These are phyloP conservation scores for Florisuga fusca DNA, from an alignment of 2,797 vertebrate genomes.

Conservation along the genomic window DNA sequence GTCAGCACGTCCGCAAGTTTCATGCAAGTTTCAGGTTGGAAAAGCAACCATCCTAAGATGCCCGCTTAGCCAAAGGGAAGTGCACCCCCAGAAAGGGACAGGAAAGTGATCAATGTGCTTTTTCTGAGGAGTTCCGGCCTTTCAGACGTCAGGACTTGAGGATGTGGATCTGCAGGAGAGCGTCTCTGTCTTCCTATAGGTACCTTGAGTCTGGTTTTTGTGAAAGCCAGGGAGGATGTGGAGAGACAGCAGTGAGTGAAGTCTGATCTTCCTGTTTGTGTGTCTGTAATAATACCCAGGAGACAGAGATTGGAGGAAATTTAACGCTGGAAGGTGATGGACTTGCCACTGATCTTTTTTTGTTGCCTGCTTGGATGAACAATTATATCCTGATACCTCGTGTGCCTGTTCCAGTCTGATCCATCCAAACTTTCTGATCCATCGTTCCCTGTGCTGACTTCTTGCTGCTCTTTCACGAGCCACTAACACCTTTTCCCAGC, in stretches of 20 bases:
- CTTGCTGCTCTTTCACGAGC: neutral
- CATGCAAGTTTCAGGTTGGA: neutral
- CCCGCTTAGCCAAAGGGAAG: neutral
- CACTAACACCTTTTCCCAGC: neutral
- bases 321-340: neutral
- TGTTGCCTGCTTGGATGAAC: neutral
- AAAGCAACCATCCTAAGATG: neutral
- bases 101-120: accelerated
- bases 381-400: accelerated
- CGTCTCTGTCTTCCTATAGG: neutral
- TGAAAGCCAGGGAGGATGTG: neutral
- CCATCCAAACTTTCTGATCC: neutral
- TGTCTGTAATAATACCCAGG: neutral
- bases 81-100: too few relatives aligned
- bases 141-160: neutral
- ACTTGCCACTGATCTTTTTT: neutral
- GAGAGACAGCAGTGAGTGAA: neutral
- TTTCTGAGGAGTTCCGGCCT: neutral
- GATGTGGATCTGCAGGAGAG: neutral
- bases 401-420: neutral
- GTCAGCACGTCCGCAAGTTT: neutral
- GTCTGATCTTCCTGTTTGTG: neutral
- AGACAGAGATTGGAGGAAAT: neutral
- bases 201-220: neutral
- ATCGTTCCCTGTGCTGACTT: neutral